Base-by-base conservation (phyloP, 1,140 invertebrate genomes). In the Physella acuta region DNA sequence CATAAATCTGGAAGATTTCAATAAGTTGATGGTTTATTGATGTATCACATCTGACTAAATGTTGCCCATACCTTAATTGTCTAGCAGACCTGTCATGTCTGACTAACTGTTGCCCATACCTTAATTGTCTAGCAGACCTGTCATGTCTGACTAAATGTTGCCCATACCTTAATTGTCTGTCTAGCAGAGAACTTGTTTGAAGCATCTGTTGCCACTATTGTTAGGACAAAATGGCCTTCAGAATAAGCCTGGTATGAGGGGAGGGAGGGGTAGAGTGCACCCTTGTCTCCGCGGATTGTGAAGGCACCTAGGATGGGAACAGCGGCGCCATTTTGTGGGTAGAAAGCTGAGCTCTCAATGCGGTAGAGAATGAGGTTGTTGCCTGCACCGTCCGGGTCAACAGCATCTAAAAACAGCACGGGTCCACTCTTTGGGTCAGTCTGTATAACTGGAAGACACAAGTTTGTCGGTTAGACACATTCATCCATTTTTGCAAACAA, bases 1-100 rank as follows among this genome's bases (percentile, higher is more conserved):
- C 63, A 64, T 73, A 75, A 1, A 79, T 65, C 78, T 79, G 72
- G 26, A 69, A 67, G n/a, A n/a, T n/a, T n/a, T n/a, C n/a, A n/a
- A n/a, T n/a, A n/a, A n/a, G n/a, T n/a, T n/a, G n/a, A n/a, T n/a
- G n/a, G n/a, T n/a, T n/a, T n/a, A n/a, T n/a, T n/a, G n/a, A n/a
- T n/a, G n/a, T n/a, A n/a, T n/a, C n/a, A n/a, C n/a, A n/a, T n/a
- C n/a, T n/a, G n/a, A n/a, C n/a, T n/a, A n/a, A n/a, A n/a, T n/a
- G n/a, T n/a, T n/a, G n/a, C n/a, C n/a, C n/a, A n/a, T n/a, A n/a
- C n/a, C n/a, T n/a, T n/a, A n/a, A n/a, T n/a, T n/a, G n/a, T n/a
- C n/a, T n/a, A n/a, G n/a, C n/a, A n/a, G n/a, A n/a, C n/a, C n/a
- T n/a, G n/a, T n/a, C n/a, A n/a, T n/a, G n/a, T n/a, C n/a, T n/a